phyloP scores from a whole-genome alignment of 1,140 invertebrate genomes.

The Zaprionus ornatus region DNA sequence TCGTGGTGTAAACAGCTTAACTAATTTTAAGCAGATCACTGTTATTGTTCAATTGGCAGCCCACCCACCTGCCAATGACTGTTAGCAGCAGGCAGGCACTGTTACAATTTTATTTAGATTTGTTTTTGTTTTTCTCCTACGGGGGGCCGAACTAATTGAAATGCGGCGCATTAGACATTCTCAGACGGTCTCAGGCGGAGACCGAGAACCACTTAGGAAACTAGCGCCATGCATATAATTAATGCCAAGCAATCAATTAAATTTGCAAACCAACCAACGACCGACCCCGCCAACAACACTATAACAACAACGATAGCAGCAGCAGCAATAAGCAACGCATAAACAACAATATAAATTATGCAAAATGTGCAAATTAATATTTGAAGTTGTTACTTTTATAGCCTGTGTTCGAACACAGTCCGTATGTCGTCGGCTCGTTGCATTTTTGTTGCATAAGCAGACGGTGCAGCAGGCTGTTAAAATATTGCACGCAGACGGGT shows the following conservation, averaged over 20 bases:
- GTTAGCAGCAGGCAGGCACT: not conserved
- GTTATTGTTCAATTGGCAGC: not conserved
- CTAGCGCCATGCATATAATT: slow-evolving; percentile 58
- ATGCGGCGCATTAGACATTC: slow-evolving; percentile 51
- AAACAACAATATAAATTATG: slow-evolving; percentile 70
- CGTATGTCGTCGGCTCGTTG: slow-evolving; percentile 12
- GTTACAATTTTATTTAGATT: slow-evolving; percentile 43
- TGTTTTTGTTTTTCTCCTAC: slow-evolving; percentile 39
- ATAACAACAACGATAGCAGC: slow-evolving; percentile 1
- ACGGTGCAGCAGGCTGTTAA: slow-evolving; percentile 14
- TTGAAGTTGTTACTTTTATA: slow-evolving; percentile 61
- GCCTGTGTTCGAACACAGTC: slow-evolving; percentile 32
- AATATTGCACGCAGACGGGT: slow-evolving; percentile 39
- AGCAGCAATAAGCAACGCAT: slow-evolving; percentile 32
- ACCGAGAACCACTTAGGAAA: slow-evolving; percentile 47
- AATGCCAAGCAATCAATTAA: slow-evolving; percentile 73
- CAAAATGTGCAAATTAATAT: slow-evolving; percentile 69
- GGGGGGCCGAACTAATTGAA: slow-evolving; percentile 40
- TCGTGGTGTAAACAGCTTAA: not conserved
- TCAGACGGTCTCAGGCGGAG: slow-evolving; percentile 20
- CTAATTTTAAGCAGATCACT: not conserved
- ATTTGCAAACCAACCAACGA: slow-evolving; percentile 25
- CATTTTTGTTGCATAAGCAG: slow-evolving; percentile 59
- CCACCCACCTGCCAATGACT: not conserved
- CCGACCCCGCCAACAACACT: slow-evolving; percentile 14